phyloP scores from a whole-genome alignment of 2,113 vertebrate genomes.

The Picathartes gymnocephalus region DNA sequence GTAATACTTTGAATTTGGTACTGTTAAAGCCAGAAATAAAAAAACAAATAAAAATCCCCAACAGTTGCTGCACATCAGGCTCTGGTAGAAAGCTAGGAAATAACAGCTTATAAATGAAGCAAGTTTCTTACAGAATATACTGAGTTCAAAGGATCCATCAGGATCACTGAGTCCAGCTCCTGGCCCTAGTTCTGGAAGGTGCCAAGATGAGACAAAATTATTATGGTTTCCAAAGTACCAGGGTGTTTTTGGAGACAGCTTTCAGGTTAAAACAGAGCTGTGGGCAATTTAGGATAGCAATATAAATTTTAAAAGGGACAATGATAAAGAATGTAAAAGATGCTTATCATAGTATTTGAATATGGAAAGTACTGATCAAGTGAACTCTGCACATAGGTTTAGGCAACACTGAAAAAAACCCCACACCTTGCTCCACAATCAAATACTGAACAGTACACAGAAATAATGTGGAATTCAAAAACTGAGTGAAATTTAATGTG shows the following conservation, averaged over 20 bases:
- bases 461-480: background rate
- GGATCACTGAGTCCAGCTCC: background rate
- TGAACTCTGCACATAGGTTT: background rate
- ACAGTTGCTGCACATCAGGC: background rate
- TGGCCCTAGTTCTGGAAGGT: background rate
- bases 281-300: background rate
- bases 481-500: background rate
- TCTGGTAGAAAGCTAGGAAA: background rate
- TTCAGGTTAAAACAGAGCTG: background rate
- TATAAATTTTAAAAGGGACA: background rate
- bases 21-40: background rate
- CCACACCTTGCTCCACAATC: background rate
- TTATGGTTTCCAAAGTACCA: background rate
- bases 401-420: background rate
- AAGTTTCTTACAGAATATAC: background rate
- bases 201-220: background rate
- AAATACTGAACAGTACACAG: background rate
- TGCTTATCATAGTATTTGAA: background rate
- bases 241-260: background rate
- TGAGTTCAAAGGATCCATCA: background rate
- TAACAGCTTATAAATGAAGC: background rate
- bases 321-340: background rate
- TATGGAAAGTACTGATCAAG: background rate
- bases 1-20: background rate
- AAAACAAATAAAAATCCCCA: background rate